These are phyloP conservation scores for Tinea pellionella DNA, from an alignment of 2,888 invertebrate genomes.

Conservation along the genomic window DNA sequence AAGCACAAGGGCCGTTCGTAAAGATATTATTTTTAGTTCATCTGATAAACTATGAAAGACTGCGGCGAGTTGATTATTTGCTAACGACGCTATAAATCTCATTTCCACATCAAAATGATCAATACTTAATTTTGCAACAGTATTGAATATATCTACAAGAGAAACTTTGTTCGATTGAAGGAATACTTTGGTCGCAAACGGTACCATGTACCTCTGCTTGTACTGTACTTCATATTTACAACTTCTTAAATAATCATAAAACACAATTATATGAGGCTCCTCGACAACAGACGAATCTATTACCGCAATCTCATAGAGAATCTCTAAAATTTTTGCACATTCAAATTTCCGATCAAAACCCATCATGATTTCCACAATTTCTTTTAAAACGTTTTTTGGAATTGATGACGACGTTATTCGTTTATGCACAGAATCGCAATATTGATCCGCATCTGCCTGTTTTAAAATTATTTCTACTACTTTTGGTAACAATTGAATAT, in stretches of 20 bases:
- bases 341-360: conserved; percentile 25
- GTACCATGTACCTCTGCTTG: conserved; percentile 41
- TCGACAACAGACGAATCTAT: conserved; percentile 24
- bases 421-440: conserved; percentile 29
- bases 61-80: conserved; percentile 46
- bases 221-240: conserved; percentile 24
- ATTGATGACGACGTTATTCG: conserved; percentile 28
- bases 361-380: conserved; percentile 31
- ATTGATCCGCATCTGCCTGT: conserved; percentile 33
- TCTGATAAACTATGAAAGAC: conserved; percentile 30
- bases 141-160: conserved; percentile 27
- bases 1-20: conserved; percentile 49
- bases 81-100: conserved; percentile 43
- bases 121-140: conserved; percentile 34
- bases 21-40: conserved; percentile 34
- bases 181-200: conserved; percentile 36
- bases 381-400: conserved; percentile 22
- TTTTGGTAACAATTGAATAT: conserved; percentile 31
- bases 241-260: conserved; percentile 22
- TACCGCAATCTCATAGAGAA: conserved; percentile 39
- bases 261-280: conserved; percentile 18
- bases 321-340: conserved; percentile 36
- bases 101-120: conserved; percentile 44
- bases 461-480: conserved; percentile 28
- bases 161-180: conserved; percentile 19